A percentile compares a stretch with the other conserved stretches of the same genome.
Conservation (phyloP, 2,113 vertebrate species). For the Petroica traversi region DNA sequence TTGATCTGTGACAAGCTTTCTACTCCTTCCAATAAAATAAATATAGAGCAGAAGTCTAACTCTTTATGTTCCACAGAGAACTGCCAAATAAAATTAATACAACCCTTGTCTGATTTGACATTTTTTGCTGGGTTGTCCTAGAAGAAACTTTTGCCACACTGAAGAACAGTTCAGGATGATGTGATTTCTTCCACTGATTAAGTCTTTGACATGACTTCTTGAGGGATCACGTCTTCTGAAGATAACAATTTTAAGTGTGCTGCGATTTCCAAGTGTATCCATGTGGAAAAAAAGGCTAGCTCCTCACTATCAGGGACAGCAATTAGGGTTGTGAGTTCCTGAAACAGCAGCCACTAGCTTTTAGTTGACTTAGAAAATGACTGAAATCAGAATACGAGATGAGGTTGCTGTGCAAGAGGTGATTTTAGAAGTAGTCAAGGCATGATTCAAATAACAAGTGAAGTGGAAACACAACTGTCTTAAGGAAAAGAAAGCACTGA, state of each 20-base stretch:
- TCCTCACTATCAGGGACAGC: neutral
- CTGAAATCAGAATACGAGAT: neutral
- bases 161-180: constrained; percentile 1
- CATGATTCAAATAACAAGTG: neutral
- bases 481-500: neutral
- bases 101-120: neutral
- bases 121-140: neutral
- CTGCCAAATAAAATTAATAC: constrained; percentile 2
- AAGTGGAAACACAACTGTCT: constrained; percentile 1
- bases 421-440: neutral
- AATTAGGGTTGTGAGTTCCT: neutral
- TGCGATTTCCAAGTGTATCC: neutral
- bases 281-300: neutral
- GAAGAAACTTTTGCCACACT: neutral
- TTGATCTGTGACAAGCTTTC: neutral
- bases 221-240: neutral
- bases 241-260: neutral
- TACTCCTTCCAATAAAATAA: neutral
- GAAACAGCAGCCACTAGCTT: neutral
- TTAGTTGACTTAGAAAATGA: neutral
- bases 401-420: neutral
- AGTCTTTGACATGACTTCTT: neutral
- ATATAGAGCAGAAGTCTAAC: neutral
- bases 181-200: constrained; percentile 10
- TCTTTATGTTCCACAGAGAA: neutral